Evolutionary conservation across 2,113 vertebrate species (phyloP).

Genomic region (Sinocyclocheilus anshuiensis): DNA sequence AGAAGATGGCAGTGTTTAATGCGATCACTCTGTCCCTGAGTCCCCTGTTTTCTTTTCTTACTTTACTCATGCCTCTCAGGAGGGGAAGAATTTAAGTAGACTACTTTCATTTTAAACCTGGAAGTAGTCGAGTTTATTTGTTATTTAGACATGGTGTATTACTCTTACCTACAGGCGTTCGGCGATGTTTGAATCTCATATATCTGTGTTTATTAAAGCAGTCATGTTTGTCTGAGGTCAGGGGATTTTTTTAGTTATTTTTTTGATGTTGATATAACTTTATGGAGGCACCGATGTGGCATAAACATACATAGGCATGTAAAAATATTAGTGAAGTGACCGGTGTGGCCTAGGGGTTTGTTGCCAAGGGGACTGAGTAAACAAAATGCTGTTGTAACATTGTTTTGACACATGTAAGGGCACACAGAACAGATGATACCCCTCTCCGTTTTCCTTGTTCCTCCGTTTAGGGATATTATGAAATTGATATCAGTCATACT

Average conservation of each 20-base stretch:
- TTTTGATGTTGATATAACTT: conserved; percentile 44
- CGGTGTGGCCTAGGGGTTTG: conserved; percentile 80
- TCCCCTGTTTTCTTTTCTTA: conserved; percentile 50
- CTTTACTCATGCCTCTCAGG: conserved; percentile 52
- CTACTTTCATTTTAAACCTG: conserved; percentile 76
- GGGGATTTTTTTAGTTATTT: conserved; percentile 48
- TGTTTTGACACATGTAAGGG: conserved; percentile 76
- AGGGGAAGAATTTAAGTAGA: conserved; percentile 67
- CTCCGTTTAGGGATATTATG: conserved; percentile 35
- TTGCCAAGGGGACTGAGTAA: conserved; percentile 83
- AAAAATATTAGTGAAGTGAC: conserved; percentile 71
- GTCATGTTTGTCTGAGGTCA: conserved; percentile 8
- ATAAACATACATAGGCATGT: conserved; percentile 67
- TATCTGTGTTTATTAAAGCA: background rate
- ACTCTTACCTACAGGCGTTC: conserved; percentile 45
- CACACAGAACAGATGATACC: conserved; percentile 62
- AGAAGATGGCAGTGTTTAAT: conserved; percentile 75
- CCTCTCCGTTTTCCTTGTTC: conserved; percentile 51
- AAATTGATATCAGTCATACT: conserved; percentile 26
- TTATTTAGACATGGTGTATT: conserved; percentile 40
- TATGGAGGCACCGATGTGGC: conserved; percentile 62
- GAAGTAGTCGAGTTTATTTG: conserved; percentile 59
- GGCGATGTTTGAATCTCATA: background rate
- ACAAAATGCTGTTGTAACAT: conserved; percentile 78
- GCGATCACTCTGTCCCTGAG: conserved; percentile 63